Conservation (phyloP, 2,113 vertebrate genomes). For the Bubo bubo region DNA sequence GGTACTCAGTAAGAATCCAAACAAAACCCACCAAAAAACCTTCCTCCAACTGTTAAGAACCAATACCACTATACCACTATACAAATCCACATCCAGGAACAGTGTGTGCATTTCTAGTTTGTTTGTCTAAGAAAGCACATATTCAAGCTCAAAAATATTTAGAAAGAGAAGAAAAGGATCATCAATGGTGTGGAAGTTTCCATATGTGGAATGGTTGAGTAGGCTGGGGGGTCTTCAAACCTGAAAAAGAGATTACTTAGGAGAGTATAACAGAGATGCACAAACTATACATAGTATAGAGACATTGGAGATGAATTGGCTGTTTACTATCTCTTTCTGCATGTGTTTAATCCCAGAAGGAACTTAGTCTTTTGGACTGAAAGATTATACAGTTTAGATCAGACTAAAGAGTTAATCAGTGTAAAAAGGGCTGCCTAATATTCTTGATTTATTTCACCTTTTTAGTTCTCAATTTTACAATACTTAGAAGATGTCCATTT, state of each 20-base stretch:
- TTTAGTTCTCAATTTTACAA: neutral
- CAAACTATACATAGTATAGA: neutral
- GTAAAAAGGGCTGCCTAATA: neutral
- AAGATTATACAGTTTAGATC: neutral
- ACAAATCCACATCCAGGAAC: neutral
- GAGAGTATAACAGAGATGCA: neutral
- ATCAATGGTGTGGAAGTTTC: neutral
- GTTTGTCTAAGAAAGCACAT: neutral
- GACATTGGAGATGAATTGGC: neutral
- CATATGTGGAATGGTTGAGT: neutral
- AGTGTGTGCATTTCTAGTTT: neutral
- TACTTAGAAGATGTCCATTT: neutral
- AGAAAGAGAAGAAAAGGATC: neutral
- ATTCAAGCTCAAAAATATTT: neutral
- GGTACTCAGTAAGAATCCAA: neutral
- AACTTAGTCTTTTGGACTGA: neutral
- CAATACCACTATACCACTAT: neutral
- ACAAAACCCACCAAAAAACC: neutral
- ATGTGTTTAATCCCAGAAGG: neutral
- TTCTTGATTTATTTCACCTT: neutral
- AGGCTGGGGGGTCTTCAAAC: neutral
- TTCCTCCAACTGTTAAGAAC: neutral
- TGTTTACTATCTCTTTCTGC: neutral
- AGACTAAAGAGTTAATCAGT: neutral
- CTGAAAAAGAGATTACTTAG: neutral